Percentiles rank a stretch among this genome's conserved stretches.
phyloP scores from a whole-genome alignment of 2,113 vertebrate genomes.

The Nerophis ophidion region DNA sequence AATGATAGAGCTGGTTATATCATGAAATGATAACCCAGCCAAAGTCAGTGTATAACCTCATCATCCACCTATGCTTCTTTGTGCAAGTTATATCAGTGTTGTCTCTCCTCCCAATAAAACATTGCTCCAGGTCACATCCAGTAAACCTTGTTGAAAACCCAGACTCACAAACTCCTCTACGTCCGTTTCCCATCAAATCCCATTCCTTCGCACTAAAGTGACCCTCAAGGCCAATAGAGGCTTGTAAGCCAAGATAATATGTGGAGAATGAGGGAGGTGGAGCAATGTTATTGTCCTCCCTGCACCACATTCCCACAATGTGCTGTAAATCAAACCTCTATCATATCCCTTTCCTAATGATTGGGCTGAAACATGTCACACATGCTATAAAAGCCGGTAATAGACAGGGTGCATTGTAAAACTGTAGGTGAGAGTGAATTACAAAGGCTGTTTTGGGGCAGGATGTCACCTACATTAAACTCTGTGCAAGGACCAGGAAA shows the following conservation, averaged over 20 bases:
- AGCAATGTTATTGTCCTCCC: slow-evolving; percentile 29
- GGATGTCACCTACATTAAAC: too few species aligned
- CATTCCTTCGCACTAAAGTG: slow-evolving; percentile 17
- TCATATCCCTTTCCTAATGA: slow-evolving; percentile 19
- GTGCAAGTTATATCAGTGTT: slow-evolving; percentile 16
- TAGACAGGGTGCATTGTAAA: slow-evolving; percentile 1
- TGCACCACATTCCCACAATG: slow-evolving; percentile 6
- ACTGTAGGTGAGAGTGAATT: background rate
- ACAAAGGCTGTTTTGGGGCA: background rate
- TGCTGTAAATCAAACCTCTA: slow-evolving; percentile 28
- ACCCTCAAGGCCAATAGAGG: slow-evolving; percentile 38
- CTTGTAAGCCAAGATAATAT: slow-evolving; percentile 16
- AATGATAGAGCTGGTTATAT: slow-evolving; percentile 10
- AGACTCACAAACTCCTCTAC: slow-evolving; percentile 26
- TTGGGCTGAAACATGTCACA: slow-evolving; percentile 17
- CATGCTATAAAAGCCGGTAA: slow-evolving; percentile 8
- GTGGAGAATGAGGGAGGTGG: slow-evolving; percentile 11
- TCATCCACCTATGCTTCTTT: background rate
- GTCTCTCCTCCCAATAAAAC: slow-evolving; percentile 35
- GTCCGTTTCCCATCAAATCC: slow-evolving; percentile 24
- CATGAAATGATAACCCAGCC: background rate
- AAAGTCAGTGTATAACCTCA: background rate
- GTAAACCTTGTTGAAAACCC: slow-evolving; percentile 43
- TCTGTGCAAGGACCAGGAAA: too few species aligned
- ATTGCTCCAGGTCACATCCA: slow-evolving; percentile 11